Conservation (phyloP, 1,140 invertebrate species). For the Nixonia krombeini region DNA sequence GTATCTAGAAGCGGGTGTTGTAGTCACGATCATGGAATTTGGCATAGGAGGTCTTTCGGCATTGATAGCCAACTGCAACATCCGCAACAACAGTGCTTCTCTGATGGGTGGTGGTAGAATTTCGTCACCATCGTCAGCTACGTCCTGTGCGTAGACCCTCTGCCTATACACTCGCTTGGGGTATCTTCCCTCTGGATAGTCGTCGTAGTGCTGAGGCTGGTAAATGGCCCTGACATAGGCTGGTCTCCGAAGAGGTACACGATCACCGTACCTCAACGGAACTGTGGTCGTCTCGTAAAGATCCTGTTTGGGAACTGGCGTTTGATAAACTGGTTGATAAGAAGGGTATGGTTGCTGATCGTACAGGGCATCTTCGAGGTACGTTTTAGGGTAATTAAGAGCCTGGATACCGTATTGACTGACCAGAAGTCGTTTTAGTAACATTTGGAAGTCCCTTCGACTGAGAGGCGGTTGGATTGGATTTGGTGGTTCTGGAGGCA, state of each 20-base stretch:
- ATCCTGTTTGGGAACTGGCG: conserved; percentile 60
- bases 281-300: conserved; percentile 61
- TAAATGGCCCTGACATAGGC: conserved; percentile 50
- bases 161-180: conserved; percentile 64
- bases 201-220: conserved; percentile 69
- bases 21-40: conserved; percentile 46
- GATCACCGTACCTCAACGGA: conserved; percentile 46
- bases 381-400: conserved; percentile 63
- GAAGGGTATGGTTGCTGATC: conserved; percentile 66
- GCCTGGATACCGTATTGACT: conserved; percentile 67
- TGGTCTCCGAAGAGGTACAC: conserved; percentile 60
- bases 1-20: conserved; percentile 55
- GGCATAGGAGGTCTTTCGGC: conserved; percentile 72
- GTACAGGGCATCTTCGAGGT: conserved; percentile 66
- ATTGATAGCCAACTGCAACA: conserved; percentile 80
- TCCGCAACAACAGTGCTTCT: conserved; percentile 78
- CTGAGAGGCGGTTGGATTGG: conserved; percentile 63
- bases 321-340: conserved; percentile 58
- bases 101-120: conserved; percentile 77
- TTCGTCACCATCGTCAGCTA: conserved; percentile 68
- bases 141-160: conserved; percentile 62
- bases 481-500: conserved; percentile 66
- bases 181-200: conserved; percentile 69
- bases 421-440: conserved; percentile 60
- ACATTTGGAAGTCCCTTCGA: conserved; percentile 63